phyloP scores from a whole-genome alignment of 2,888 invertebrate genomes.

The Campaea margaritaria region DNA sequence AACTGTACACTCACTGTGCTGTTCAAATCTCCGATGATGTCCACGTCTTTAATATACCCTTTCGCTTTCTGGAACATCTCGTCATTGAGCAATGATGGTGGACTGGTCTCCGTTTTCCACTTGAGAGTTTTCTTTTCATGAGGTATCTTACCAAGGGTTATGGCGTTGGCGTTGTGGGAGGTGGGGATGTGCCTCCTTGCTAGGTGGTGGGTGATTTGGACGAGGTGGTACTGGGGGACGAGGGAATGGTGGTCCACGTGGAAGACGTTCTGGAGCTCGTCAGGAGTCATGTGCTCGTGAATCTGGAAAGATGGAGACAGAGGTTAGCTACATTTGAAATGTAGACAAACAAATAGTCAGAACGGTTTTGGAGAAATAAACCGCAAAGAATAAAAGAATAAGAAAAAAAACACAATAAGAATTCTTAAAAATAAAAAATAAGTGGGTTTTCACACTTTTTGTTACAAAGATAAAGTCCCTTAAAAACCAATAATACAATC shows the following conservation, averaged over 20 bases:
- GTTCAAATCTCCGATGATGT: conserved; percentile 75
- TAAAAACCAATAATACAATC: not conserved
- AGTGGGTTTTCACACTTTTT: too few relatives aligned
- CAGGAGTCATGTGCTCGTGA: conserved; percentile 94
- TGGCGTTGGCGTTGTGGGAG: conserved; percentile 60
- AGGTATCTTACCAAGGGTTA: conserved; percentile 63
- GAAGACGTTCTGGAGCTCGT: conserved; percentile 92
- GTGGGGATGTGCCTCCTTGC: conserved; percentile 73
- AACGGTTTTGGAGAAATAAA: not conserved
- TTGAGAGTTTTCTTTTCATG: conserved; percentile 68
- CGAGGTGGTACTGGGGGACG: conserved; percentile 94
- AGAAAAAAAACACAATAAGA: too few relatives aligned
- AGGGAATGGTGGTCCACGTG: conserved; percentile 91
- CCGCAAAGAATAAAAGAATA: too few relatives aligned
- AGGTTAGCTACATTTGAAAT: conserved; percentile 3
- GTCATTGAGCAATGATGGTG: conserved; percentile 74
- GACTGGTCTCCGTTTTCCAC: conserved; percentile 65
- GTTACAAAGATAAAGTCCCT: too few relatives aligned
- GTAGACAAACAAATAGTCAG: not conserved
- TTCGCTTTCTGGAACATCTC: conserved; percentile 76
- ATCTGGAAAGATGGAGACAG: conserved; percentile 83
- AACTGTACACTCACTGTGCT: conserved; percentile 76
- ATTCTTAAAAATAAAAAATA: too few relatives aligned
- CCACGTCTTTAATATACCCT: conserved; percentile 71
- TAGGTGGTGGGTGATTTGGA: conserved; percentile 89